Conservation (phyloP, 2,888 invertebrate species). For the Pseudolycoriella hygida region DNA sequence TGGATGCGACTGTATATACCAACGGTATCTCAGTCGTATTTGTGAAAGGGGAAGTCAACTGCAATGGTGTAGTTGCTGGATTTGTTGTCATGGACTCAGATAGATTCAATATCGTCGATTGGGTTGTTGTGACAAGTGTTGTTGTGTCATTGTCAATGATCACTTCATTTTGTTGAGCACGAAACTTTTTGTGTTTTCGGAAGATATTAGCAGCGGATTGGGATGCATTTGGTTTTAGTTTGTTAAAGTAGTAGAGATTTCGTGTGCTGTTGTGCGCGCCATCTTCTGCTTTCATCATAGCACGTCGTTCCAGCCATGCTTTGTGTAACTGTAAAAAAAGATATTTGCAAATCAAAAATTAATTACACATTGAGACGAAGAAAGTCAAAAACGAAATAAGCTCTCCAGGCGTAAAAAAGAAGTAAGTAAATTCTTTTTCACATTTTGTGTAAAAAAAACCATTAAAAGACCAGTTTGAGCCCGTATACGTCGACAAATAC, state of each 20-base stretch:
- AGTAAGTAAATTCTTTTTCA: too few relatives aligned
- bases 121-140: neutral
- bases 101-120: neutral
- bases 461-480: too few relatives aligned
- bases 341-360: too few relatives aligned
- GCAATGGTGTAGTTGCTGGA: neutral
- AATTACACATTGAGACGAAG: neutral
- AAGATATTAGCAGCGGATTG: neutral
- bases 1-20: neutral
- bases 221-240: neutral
- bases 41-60: neutral
- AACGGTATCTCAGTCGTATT: neutral
- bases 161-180: neutral
- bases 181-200: neutral
- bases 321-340: slow-evolving; percentile 21
- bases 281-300: slow-evolving; percentile 13
- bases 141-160: neutral
- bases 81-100: neutral
- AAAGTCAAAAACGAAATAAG: too few relatives aligned
- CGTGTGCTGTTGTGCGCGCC: slow-evolving; percentile 9
- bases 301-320: slow-evolving; percentile 24
- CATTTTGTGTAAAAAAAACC: too few relatives aligned
- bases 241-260: neutral
- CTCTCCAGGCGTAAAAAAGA: too few relatives aligned
- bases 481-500: too few relatives aligned